Evolutionary conservation across 2,888 invertebrate genomes (phyloP).

Genomic region (Diplolepis rosae): DNA sequence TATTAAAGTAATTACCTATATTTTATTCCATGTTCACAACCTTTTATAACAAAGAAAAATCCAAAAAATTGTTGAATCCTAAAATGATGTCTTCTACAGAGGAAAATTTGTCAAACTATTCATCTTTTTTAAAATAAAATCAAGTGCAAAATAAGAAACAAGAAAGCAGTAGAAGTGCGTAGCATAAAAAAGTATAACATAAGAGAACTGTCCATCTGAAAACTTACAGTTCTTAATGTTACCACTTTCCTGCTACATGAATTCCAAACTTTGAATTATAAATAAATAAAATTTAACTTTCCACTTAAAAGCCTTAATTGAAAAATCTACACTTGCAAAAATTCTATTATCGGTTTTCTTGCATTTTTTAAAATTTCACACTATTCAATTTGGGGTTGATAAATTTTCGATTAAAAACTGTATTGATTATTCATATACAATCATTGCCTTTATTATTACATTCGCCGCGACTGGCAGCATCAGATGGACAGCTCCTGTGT

Average conservation of each 20-base stretch:
- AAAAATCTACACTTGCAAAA: not conserved
- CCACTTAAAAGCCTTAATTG: not conserved
- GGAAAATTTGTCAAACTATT: too few relatives aligned
- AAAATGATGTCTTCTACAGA: too few relatives aligned
- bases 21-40: too few relatives aligned
- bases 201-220: slow-evolving; percentile 28
- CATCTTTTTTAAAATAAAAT: too few relatives aligned
- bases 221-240: slow-evolving; percentile 11
- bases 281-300: not conserved
- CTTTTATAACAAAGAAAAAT: too few relatives aligned
- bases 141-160: not conserved
- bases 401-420: not conserved
- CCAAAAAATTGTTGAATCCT: too few relatives aligned
- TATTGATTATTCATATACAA: slow-evolving; percentile 41
- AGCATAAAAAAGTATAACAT: slow-evolving; percentile 19
- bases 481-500: slow-evolving; percentile 30
- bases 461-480: slow-evolving; percentile 26
- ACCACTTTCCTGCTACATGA: not conserved
- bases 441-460: slow-evolving; percentile 44
- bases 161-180: not conserved
- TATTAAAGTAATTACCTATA: too few relatives aligned
- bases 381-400: not conserved
- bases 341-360: not conserved
- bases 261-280: not conserved
- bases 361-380: not conserved